phyloP scores from a whole-genome alignment of 1,140 invertebrate genomes.

The Panulirus ornatus region DNA sequence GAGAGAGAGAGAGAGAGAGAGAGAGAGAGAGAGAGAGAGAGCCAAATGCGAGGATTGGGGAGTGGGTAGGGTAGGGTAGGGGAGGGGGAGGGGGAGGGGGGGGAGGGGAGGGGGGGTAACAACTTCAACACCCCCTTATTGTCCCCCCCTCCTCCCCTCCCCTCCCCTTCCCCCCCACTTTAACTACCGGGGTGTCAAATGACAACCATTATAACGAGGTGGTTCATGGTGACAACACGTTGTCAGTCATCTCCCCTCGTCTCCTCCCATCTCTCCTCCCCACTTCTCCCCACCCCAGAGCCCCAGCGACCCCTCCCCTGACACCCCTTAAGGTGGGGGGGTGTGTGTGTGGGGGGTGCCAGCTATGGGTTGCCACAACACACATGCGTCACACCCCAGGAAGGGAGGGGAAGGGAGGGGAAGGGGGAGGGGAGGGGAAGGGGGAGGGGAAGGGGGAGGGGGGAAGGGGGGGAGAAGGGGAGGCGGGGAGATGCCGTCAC shows the following conservation, averaged over 20 bases:
- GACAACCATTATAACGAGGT: too few relatives aligned
- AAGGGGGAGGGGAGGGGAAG: neutral
- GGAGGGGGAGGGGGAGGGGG: neutral
- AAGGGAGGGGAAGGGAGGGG: neutral
- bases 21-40: neutral
- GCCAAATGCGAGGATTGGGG: neutral
- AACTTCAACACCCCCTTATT: neutral
- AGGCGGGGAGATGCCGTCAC: neutral
- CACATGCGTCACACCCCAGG: too few relatives aligned
- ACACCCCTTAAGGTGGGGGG: neutral
- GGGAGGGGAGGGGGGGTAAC: neutral
- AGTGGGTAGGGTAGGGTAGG: neutral
- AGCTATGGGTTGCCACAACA: neutral
- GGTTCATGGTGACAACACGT: neutral
- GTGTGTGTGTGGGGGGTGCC: neutral
- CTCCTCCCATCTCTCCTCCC: neutral
- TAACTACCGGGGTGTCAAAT: too few relatives aligned
- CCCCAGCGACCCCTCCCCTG: neutral
- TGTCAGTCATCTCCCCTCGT: neutral
- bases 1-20: conserved; percentile 10
- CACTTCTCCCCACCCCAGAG: neutral
- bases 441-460: neutral
- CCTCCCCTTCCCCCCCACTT: neutral
- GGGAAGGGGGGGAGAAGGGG: neutral
- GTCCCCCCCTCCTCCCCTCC: neutral